A percentile compares a stretch with the other conserved stretches of the same genome.
Evolutionary conservation across 2,888 invertebrate genomes (phyloP).

Genomic region (Lepetodrilus schrolli): DNA sequence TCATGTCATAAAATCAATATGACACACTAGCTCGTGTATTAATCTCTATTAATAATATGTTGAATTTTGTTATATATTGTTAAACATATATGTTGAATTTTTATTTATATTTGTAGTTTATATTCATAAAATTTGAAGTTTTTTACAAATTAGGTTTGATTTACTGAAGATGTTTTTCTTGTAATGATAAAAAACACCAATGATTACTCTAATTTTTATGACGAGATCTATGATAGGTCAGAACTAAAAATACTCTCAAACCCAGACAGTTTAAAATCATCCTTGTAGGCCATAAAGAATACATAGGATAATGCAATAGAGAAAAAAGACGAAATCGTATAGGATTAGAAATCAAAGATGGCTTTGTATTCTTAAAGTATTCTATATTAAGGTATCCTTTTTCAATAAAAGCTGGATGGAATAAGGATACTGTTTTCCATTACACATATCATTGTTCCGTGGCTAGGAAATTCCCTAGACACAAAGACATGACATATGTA

Average conservation of each 20-base stretch:
- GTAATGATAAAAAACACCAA: too few relatives aligned
- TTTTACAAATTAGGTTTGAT: too few relatives aligned
- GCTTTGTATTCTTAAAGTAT: conserved; percentile 14
- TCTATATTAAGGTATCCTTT: conserved; percentile 21
- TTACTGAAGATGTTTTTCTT: too few relatives aligned
- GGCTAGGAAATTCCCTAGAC: conserved; percentile 3
- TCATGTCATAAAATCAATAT: too few relatives aligned
- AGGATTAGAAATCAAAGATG: conserved; percentile 10
- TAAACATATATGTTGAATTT: too few relatives aligned
- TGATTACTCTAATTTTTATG: too few relatives aligned
- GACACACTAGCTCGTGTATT: too few relatives aligned
- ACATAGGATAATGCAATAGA: not conserved
- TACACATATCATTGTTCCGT: not conserved
- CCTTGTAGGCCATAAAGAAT: not conserved
- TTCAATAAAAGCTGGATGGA: not conserved
- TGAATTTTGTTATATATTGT: too few relatives aligned
- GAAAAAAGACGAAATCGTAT: conserved; percentile 5
- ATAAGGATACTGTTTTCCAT: not conserved
- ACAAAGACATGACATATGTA: not conserved
- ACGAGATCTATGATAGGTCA: conserved; percentile 1
- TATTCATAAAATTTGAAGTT: too few relatives aligned
- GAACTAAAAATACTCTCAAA: not conserved
- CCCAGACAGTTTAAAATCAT: not conserved
- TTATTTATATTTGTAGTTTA: too few relatives aligned
- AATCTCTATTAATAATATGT: too few relatives aligned